phyloP scores from a whole-genome alignment of 2,888 invertebrate genomes.

The Stegana nigrithorax region DNA sequence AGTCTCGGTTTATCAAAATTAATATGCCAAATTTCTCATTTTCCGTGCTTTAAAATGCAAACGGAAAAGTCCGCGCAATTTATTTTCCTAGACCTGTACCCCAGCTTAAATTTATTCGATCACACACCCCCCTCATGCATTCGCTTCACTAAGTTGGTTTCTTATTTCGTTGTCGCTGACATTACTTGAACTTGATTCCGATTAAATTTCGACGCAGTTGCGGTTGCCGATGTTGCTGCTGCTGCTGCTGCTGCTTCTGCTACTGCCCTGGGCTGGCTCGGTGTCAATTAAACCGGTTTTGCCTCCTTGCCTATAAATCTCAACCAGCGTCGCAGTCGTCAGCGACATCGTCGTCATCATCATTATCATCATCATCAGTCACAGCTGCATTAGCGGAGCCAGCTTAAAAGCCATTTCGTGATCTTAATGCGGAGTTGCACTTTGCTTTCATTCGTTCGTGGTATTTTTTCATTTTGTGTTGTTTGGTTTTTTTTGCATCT shows the following conservation, averaged over 20 bases:
- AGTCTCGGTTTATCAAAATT: neutral
- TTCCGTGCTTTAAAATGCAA: neutral
- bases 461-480: too few relatives aligned
- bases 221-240: slow-evolving; percentile 5
- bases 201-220: slow-evolving; percentile 50
- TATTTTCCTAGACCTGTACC: neutral
- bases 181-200: slow-evolving; percentile 53
- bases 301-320: slow-evolving; percentile 20
- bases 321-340: neutral
- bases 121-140: too few relatives aligned
- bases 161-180: slow-evolving; percentile 4
- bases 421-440: too few relatives aligned
- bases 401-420: too few relatives aligned
- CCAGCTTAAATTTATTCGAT: too few relatives aligned
- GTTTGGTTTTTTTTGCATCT: too few relatives aligned
- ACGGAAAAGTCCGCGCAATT: neutral
- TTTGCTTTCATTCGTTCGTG: too few relatives aligned
- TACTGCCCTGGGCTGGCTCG: neutral
- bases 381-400: too few relatives aligned
- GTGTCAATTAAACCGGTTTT: slow-evolving; percentile 57
- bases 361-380: slow-evolving; percentile 5
- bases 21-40: slow-evolving; percentile 6
- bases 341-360: neutral
- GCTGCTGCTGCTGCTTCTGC: neutral
- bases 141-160: too few relatives aligned